phyloP scores from a whole-genome alignment of 2,888 invertebrate genomes.

The Nemotelus nigrinus region DNA sequence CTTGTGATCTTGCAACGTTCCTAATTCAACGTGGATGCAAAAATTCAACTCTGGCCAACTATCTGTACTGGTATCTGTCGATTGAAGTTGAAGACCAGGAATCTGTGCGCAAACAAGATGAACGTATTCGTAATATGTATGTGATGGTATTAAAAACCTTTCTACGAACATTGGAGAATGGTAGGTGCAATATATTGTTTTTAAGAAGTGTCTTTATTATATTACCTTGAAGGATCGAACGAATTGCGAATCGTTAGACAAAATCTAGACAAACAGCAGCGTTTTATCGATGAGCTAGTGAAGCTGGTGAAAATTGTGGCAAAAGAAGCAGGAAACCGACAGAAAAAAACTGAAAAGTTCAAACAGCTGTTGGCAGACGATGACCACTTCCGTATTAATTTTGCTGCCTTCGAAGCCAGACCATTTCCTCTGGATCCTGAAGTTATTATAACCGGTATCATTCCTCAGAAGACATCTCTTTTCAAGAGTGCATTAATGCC shows the following conservation, averaged over 20 bases:
- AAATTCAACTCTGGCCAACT: slow-evolving; percentile 92
- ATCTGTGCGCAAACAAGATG: slow-evolving; percentile 75
- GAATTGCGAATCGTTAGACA: slow-evolving; percentile 79
- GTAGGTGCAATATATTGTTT: slow-evolving; percentile 59
- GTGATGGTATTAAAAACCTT: slow-evolving; percentile 88
- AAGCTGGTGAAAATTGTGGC: slow-evolving; percentile 87
- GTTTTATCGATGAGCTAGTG: slow-evolving; percentile 91
- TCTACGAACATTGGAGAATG: slow-evolving; percentile 75
- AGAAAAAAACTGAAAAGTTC: slow-evolving; percentile 90
- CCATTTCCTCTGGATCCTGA: slow-evolving; percentile 95
- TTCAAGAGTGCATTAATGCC: slow-evolving; percentile 99
- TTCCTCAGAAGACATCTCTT: slow-evolving; percentile 87
- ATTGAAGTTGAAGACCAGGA: slow-evolving; percentile 94
- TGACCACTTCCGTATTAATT: slow-evolving; percentile 85
- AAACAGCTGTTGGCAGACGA: slow-evolving; percentile 84
- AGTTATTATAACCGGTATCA: slow-evolving; percentile 86
- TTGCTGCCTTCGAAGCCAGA: slow-evolving; percentile 89
- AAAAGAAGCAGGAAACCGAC: slow-evolving; percentile 89
- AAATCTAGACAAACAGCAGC: slow-evolving; percentile 85
- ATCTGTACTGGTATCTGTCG: slow-evolving; percentile 96
- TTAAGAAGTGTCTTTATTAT: neutral
- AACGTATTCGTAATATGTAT: slow-evolving; percentile 84
- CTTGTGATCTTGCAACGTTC: slow-evolving; percentile 85
- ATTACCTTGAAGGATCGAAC: slow-evolving; percentile 66
- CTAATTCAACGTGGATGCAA: slow-evolving; percentile 88